Base-by-base conservation (phyloP, 2,888 invertebrate species). In the Frankliniella fusca region DNA sequence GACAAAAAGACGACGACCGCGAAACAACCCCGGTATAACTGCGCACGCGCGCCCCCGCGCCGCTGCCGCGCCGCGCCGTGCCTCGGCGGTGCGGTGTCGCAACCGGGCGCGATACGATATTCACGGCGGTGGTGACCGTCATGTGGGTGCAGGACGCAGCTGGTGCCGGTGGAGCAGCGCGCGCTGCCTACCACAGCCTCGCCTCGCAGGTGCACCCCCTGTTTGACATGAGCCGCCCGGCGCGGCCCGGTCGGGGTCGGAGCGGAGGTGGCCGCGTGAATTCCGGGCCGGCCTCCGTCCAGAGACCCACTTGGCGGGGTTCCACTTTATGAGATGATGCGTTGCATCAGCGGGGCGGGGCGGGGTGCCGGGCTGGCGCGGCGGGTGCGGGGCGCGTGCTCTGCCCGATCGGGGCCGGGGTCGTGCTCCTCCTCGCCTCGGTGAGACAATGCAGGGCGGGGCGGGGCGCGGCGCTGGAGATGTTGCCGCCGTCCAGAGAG, bases 331-430 rank as follows among this genome's bases (percentile, higher is more conserved):
- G 70, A 76, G 70, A n/a, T 27, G 23, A 76, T 27, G 70, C 8
- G 54, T 27, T 76, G 27, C 70, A 76, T 76, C 70, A 76, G 70
- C 23, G 70, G 23, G n/a, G 70, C 70, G 70, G n/a, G n/a, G n/a
- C n/a, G n/a, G n/a, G n/a, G n/a, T n/a, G n/a, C n/a, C n/a, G n/a
- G n/a, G n/a, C n/a, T n/a, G n/a, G n/a, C 70, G 23, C 70, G 70
- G 11, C 70, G 11, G 7, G 5, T 9, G 70, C 70, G n/a, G 70
- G 70, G 70, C 27, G 70, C 70, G 70, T 27, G 23, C 27, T 10
- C 10, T 38, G 38, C 3, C n/a, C n/a, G n/a, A n/a, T n/a, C 38
- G 38, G 38, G 38, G 38, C 5, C 2, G 38, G 38, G 38, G 38
- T 5, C 38, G 38, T 5, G 38, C 38, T 38, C 38, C 38, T 38